Evolutionary conservation across 2,888 invertebrate genomes (phyloP), one percentile per base, ranked within the genome.

Genomic region (Alloplasta piceator): DNA sequence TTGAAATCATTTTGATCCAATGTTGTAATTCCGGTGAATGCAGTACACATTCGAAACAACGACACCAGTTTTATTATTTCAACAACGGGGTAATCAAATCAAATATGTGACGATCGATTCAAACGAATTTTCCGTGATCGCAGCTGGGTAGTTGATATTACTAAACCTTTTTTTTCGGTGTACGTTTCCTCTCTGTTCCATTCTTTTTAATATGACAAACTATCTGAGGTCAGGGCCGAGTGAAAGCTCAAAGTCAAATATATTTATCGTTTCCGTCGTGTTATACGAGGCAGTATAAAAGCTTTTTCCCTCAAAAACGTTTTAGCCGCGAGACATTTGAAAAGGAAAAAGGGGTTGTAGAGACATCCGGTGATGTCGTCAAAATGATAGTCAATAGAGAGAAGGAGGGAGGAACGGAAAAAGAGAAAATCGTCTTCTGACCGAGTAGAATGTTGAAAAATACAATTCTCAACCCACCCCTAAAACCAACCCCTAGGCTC

Each of bases 191-290:
- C 48, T 5, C 12, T 26, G 10, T 36, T n/a, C 0, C 36, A n/a
- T 26, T 36, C 9, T 10, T 46, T 39, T 10, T 14, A n/a, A 50
- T 26, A 67, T 38, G 12, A 14, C 55, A 10, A 56, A 39, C 39
- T 36, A 14, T 82, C 73, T 36, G 87, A 85, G 87, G 86, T 86
- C 87, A 86, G 85, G 85, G 87, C 73, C 85, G 83, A 12, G 12
- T 72, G 14, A 16, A 43, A 85, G 83, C 81, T 80, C 41, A 82
- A 82, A 84, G 66, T 78, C 85, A 86, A 86, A 85, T 76, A 85
- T 72, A 63, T 72, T 74, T 70, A 72, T 43, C 58, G 52, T 58
- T 70, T 61, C 58, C 41, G 63, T 68, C 43, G 26, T 46, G 41
- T 58, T 12, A 9, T 38, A 38, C n/a, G n/a, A n/a, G n/a, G n/a